These are phyloP conservation scores for Andrena flavipes DNA, from an alignment of 2,888 invertebrate species.

Conservation along the genomic window DNA sequence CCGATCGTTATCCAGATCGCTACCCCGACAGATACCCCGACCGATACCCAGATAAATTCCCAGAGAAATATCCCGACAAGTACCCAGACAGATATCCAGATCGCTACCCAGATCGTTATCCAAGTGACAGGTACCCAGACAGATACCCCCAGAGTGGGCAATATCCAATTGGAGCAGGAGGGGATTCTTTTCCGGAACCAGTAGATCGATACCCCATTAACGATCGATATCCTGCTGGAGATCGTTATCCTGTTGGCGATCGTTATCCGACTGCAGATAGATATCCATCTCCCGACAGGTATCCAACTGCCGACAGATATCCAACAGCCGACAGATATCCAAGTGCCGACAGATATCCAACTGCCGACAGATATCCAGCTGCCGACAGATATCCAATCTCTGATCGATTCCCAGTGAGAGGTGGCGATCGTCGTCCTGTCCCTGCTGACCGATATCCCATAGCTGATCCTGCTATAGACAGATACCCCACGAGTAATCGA, in stretches of 20 bases:
- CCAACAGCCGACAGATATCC: conserved; percentile 69
- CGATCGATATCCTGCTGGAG: conserved; percentile 74
- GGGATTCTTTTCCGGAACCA: conserved; percentile 77
- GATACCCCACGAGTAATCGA: conserved; percentile 85
- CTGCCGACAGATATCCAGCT: conserved; percentile 72
- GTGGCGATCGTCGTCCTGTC: conserved; percentile 86
- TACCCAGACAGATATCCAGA: conserved; percentile 73
- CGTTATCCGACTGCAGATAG: conserved; percentile 57
- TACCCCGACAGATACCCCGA: conserved; percentile 73
- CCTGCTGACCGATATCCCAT: conserved; percentile 79
- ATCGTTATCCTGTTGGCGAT: conserved; percentile 73
- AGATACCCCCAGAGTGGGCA: conserved; percentile 84
- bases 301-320: conserved; percentile 76
- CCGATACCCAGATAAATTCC: conserved; percentile 73
- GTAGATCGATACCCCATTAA: conserved; percentile 75
- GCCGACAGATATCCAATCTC: conserved; percentile 77
- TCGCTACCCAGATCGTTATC: conserved; percentile 68
- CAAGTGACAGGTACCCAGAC: conserved; percentile 67
- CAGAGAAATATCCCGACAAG: conserved; percentile 70
- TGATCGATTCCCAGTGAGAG: conserved; percentile 86
- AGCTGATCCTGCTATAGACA: conserved; percentile 74
- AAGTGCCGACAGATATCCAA: conserved; percentile 76
- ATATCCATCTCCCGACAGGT: conserved; percentile 85
- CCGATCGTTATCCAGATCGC: conserved; percentile 67
- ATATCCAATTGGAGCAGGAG: conserved; percentile 85